Conservation (phyloP, 2,113 vertebrate species). For the Picathartes gymnocephalus region DNA sequence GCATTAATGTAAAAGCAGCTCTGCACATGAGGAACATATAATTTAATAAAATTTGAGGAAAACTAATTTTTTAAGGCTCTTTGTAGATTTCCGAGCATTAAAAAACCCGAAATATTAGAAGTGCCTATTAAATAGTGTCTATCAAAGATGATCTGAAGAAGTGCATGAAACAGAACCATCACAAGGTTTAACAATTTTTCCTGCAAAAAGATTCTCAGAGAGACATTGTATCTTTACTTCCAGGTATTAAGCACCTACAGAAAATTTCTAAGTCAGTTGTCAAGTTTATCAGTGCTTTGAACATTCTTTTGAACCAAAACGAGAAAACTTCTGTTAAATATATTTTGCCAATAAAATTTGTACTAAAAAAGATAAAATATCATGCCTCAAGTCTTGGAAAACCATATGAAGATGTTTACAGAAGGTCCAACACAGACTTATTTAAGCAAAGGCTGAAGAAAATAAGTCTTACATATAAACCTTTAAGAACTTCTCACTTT, state of each 20-base stretch:
- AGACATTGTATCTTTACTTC: not conserved
- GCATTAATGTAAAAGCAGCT: not conserved
- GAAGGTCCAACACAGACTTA: not conserved
- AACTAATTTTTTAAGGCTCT: not conserved
- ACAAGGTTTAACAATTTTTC: not conserved
- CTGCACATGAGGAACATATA: not conserved
- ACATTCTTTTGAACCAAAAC: not conserved
- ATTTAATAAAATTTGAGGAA: not conserved
- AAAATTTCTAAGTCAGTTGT: not conserved
- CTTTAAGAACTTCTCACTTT: not conserved
- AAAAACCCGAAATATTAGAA: not conserved
- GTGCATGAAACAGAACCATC: not conserved
- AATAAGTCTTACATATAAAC: not conserved
- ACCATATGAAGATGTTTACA: not conserved
- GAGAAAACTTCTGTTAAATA: not conserved
- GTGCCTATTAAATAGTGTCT: not conserved
- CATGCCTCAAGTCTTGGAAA: not conserved
- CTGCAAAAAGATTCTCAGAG: not conserved
- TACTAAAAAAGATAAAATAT: not conserved
- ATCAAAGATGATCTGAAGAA: not conserved
- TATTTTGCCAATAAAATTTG: not conserved
- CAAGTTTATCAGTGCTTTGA: not conserved
- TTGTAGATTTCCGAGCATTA: not conserved
- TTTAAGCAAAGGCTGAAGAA: not conserved
- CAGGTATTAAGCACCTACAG: not conserved